phyloP scores from a whole-genome alignment of 2,113 vertebrate species.

The Grammomys surdaster region DNA sequence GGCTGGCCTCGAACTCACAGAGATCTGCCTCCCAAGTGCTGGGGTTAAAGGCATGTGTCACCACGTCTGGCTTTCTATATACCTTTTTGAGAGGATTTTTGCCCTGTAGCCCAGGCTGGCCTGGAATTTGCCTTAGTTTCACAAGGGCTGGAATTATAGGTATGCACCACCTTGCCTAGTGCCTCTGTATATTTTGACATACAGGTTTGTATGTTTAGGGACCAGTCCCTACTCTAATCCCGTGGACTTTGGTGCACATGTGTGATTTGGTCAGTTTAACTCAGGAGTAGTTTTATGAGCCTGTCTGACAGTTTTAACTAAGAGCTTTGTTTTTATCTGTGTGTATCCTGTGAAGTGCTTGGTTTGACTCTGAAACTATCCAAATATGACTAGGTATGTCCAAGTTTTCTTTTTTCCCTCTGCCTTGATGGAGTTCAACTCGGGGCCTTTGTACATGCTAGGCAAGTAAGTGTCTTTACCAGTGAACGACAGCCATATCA shows the following conservation, averaged over 20 bases:
- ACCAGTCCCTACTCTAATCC: neutral
- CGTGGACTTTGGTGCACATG: neutral
- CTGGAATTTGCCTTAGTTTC: neutral
- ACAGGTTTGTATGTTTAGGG: neutral
- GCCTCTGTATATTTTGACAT: neutral
- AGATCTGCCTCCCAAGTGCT: neutral
- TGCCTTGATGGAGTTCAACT: neutral
- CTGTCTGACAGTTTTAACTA: neutral
- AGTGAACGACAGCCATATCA: neutral
- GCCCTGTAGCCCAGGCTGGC: neutral
- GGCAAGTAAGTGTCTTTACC: neutral
- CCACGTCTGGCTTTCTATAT: neutral
- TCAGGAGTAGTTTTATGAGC: neutral
- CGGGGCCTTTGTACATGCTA: neutral
- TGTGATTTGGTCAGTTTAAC: neutral
- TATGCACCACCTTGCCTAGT: neutral
- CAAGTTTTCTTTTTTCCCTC: neutral
- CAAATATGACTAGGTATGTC: neutral
- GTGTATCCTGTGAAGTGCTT: slow-evolving; percentile 24
- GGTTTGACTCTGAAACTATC: slow-evolving; percentile 48
- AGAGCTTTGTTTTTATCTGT: neutral
- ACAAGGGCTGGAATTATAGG: neutral
- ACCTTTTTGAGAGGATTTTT: neutral
- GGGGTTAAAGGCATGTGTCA: too few relatives aligned
- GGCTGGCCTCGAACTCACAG: neutral